These are phyloP conservation scores for Gallinago solitaria DNA, from an alignment of 2,797 vertebrate species.

Conservation along the genomic window DNA sequence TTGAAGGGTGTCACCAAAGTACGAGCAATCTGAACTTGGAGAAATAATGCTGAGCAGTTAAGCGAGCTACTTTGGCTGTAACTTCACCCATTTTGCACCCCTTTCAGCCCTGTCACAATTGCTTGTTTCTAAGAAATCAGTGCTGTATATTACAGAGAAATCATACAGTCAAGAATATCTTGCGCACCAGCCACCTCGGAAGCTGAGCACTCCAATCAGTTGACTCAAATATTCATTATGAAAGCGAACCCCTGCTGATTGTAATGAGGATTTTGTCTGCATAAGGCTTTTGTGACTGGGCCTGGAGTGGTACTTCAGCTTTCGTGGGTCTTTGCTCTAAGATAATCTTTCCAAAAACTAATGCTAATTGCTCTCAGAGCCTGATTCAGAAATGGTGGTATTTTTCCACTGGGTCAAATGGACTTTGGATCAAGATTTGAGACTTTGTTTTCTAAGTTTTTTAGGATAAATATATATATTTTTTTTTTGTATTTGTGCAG, in stretches of 20 bases:
- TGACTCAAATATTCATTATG: conserved; percentile 53
- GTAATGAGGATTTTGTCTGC: conserved; percentile 54
- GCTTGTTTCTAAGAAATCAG: conserved; percentile 17
- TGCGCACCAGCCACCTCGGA: background rate
- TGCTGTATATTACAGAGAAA: background rate
- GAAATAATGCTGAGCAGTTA: background rate
- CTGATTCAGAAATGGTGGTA: background rate
- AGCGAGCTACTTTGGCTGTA: background rate
- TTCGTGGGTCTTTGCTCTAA: conserved; percentile 4
- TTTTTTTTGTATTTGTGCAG: background rate
- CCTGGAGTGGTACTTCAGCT: conserved; percentile 30
- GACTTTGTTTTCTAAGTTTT: background rate
- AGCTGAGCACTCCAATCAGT: conserved; percentile 58
- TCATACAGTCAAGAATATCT: conserved; percentile 1
- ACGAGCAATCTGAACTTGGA: background rate
- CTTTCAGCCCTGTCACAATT: background rate
- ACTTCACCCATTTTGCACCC: background rate
- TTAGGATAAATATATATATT: background rate
- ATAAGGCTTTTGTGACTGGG: conserved; percentile 44
- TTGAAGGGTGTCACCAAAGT: background rate
- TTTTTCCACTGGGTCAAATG: background rate
- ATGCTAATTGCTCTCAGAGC: conserved; percentile 6
- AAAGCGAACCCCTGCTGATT: conserved; percentile 59
- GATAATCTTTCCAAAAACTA: conserved; percentile 37
- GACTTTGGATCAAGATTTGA: background rate